A percentile compares a stretch with the other conserved stretches of the same genome.
Evolutionary conservation across 2,797 vertebrate genomes (phyloP).

Genomic region (Acipenser oxyrinchus): DNA sequence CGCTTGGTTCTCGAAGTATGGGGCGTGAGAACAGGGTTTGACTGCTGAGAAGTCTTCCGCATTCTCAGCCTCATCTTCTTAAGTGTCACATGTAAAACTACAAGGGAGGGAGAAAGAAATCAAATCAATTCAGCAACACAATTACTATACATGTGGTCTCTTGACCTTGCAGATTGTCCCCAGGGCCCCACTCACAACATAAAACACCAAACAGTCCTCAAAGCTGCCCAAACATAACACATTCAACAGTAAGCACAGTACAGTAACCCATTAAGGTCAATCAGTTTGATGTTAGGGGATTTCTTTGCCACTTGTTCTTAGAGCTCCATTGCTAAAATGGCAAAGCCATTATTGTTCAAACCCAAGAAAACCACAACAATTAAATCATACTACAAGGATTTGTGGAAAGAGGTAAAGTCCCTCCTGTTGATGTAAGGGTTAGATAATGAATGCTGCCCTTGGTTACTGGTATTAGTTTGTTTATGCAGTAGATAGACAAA

Average conservation of each 20-base stretch:
- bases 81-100: conserved; percentile 85
- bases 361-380: too few species aligned
- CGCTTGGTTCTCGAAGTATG: conserved; percentile 79
- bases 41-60: conserved; percentile 91
- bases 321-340: too few species aligned
- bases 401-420: not conserved
- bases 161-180: not conserved
- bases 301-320: too few species aligned
- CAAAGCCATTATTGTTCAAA: too few species aligned
- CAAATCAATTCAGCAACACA: too few species aligned
- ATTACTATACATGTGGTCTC: too few species aligned
- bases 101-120: not conserved
- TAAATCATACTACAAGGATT: too few species aligned
- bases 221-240: not conserved
- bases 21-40: conserved; percentile 64
- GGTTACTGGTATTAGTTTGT: not conserved
- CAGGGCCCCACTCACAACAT: not conserved
- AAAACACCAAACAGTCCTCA: not conserved
- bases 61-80: conserved; percentile 94
- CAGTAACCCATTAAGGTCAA: too few species aligned
- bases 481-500: too few species aligned
- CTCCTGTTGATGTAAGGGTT: not conserved
- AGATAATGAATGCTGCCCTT: not conserved
- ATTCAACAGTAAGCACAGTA: not conserved
- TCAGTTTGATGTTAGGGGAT: too few species aligned